Percentiles rank a stretch among this genome's conserved stretches.
These are phyloP conservation scores for Schizaphis graminum DNA, from an alignment of 2,888 invertebrate genomes.

Conservation along the genomic window DNA sequence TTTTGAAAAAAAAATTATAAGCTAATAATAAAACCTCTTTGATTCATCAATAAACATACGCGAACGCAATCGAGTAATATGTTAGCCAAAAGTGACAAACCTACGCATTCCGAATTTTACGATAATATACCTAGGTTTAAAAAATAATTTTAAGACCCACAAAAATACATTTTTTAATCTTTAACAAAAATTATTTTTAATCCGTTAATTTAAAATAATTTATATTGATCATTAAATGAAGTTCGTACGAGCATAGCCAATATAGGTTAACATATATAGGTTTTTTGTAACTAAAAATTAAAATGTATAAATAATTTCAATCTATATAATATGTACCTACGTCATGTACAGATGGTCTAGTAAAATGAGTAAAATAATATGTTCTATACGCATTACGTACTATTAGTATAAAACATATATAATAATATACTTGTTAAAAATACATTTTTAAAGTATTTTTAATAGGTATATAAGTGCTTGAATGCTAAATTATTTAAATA, in stretches of 20 bases:
- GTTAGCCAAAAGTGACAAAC: conserved; percentile 20
- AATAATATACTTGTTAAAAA: neutral
- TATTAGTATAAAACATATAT: neutral
- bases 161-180: neutral
- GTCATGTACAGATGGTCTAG: conserved; percentile 3
- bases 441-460: neutral
- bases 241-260: neutral
- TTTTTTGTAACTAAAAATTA: neutral
- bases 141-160: neutral
- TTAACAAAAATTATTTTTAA: neutral
- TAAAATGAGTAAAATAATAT: conserved; percentile 4
- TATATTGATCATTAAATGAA: conserved; percentile 1
- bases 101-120: conserved; percentile 15
- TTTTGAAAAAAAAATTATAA: neutral
- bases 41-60: conserved; percentile 38
- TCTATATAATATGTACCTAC: conserved; percentile 1
- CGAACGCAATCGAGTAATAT: conserved; percentile 3
- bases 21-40: conserved; percentile 36
- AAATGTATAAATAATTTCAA: conserved; percentile 3
- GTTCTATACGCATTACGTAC: neutral
- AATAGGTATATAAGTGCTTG: neutral
- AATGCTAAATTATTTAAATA: neutral
- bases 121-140: neutral
- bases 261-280: neutral
- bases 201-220: conserved; percentile 3